Evolutionary conservation across 2,113 vertebrate species (phyloP), one percentile per base, ranked within the genome.

Genomic region (Odontesthes bonariensis): DNA sequence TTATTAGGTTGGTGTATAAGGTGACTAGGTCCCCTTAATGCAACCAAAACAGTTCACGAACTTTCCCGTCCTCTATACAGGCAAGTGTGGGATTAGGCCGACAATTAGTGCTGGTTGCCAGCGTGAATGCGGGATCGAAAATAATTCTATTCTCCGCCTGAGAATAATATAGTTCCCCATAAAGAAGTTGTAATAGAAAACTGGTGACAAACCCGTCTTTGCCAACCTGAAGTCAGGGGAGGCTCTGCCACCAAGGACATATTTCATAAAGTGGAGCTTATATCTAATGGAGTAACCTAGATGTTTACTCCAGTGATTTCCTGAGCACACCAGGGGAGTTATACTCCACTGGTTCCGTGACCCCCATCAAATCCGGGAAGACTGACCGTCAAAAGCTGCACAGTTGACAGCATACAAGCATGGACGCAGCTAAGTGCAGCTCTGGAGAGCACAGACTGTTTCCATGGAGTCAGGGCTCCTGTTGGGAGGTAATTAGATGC

Each of bases 401-500:
- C 58, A 27, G 54, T 62, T 68, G 80, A 75, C 73, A 82, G 73
- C 56, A 65, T 59, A 22, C 59, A 76, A 40, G 69, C 62, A 80
- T 47, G 77, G 64, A 74, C 63, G 80, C 63, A 62, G 85, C 70
- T 67, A 33, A 52, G 58, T 64, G 46, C 77, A 40, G 63, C 53
- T 40, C 79, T 74, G 68, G 55, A 61, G 69, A 71, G 77, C n/a
- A 14, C 42, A 11, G 47, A 66, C 67, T 5, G 65, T 89, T 90
- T 83, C 89, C 87, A 91, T 91, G 88, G 84, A 80, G 83, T 83
- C 83, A 64, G 69, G 20, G 68, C 70, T 72, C 86, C 69, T 84
- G 79, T 73, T 78, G 90, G 80, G 87, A 86, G 82, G 66, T 85
- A 91, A 91, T 90, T 91, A 89, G 86, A 88, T 83, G 85, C 82